Base-by-base conservation (phyloP, 2,797 vertebrate species). In the Falco rusticolus region DNA sequence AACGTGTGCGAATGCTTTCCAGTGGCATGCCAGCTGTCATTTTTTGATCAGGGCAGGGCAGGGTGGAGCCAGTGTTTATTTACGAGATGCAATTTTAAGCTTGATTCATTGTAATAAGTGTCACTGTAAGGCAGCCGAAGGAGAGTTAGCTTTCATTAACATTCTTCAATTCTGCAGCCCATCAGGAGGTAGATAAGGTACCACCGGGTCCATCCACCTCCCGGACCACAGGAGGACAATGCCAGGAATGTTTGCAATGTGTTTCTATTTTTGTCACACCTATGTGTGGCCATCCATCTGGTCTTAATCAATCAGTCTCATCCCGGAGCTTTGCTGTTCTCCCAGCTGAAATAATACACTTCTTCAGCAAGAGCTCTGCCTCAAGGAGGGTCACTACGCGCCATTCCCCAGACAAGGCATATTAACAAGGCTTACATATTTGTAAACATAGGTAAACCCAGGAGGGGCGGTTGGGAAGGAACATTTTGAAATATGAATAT, bases 211-310 rank as follows among this genome's bases (percentile, higher is more conserved):
- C 93, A 93, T 97, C 95, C 94, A 96, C 98, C 98, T 98, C 98
- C 96, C 92, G 12, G 94, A 97, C 98, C 98, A 98, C 96, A 97
- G 97, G 97, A 97, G 97, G 98, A 98, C 98, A 98, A 97, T 97
- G 98, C 93, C 95, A 98, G 98, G 98, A 99, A 99, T 99, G 98
- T 98, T 97, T 98, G 98, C 98, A 97, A 98, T 98, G 98, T 91
- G 98, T 98, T 98, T 98, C 98, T 99, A 98, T 99, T 99, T 99
- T 97, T 91, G 98, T 98, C 98, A 47, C 98, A 99, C 98, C 98
- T 99, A 98, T 98, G 98, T 99, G 98, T 98, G 98, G 98, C 98
- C 98, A 97, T 98, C 98, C 99, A 99, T 99, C 98, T 99, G 99
- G 98, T 99, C 98, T 98, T 98, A 98, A 99, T 99, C 98, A 99